phyloP scores from a whole-genome alignment of 1,140 invertebrate genomes.

The Lepidurus apus region DNA sequence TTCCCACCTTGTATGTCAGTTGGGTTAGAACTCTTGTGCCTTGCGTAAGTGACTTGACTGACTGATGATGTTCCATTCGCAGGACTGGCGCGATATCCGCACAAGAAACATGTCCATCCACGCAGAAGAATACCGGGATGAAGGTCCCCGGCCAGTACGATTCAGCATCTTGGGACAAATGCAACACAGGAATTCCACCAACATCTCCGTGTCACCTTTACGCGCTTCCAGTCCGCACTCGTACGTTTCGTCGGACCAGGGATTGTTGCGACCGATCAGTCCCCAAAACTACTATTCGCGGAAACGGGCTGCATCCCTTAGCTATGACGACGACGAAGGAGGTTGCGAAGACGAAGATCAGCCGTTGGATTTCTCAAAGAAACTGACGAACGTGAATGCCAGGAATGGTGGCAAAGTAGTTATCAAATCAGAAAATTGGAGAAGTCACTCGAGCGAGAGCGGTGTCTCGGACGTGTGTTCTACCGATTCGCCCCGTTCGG shows the following conservation, averaged over 20 bases:
- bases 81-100: neutral
- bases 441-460: slow-evolving; percentile 37
- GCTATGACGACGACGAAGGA: slow-evolving; percentile 32
- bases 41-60: neutral
- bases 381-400: slow-evolving; percentile 31
- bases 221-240: slow-evolving; percentile 2
- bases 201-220: neutral
- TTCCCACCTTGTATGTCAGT: neutral
- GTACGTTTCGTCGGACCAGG: neutral
- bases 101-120: slow-evolving; percentile 26
- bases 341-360: slow-evolving; percentile 35
- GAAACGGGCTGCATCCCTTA: neutral
- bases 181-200: slow-evolving; percentile 31
- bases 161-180: slow-evolving; percentile 39
- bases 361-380: slow-evolving; percentile 43
- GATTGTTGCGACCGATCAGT: neutral
- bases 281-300: neutral
- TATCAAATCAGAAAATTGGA: neutral
- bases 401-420: neutral
- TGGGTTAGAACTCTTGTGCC: neutral
- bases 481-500: slow-evolving; percentile 31
- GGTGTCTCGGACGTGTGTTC: slow-evolving; percentile 31
- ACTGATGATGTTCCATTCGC: neutral
- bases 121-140: slow-evolving; percentile 31
- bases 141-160: slow-evolving; percentile 33